A percentile compares a stretch with the other conserved stretches of the same genome.
phyloP scores from a whole-genome alignment of 1,140 invertebrate genomes.

The Drosophila pruinosa region DNA sequence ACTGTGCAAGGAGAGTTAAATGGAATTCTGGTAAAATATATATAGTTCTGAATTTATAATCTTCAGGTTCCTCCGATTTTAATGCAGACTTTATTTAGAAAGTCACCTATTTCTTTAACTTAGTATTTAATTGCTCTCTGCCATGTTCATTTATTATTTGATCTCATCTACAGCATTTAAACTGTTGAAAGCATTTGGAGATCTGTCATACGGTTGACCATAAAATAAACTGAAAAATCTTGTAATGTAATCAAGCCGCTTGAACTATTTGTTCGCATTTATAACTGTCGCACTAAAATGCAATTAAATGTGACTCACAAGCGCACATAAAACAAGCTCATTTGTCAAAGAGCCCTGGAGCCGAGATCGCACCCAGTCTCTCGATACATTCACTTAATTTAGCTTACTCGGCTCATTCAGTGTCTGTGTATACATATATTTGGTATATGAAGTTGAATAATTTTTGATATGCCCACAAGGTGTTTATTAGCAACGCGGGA shows the following conservation, averaged over 20 bases:
- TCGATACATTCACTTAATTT: constrained; percentile 37
- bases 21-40: too few species aligned
- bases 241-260: background rate
- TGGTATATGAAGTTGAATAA: constrained; percentile 55
- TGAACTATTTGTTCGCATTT: constrained; percentile 3
- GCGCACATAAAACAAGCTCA: constrained; percentile 24
- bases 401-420: constrained; percentile 6
- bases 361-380: background rate
- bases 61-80: too few species aligned
- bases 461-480: constrained; percentile 71
- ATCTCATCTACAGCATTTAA: background rate
- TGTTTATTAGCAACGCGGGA: constrained; percentile 75
- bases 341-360: constrained; percentile 28
- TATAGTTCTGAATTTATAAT: background rate
- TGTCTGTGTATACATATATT: background rate
- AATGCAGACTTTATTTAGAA: too few species aligned
- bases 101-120: too few species aligned
- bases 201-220: background rate
- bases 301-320: constrained; percentile 21
- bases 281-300: constrained; percentile 20
- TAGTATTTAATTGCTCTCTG: background rate
- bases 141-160: background rate
- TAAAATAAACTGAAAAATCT: background rate
- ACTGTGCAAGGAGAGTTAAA: too few species aligned
- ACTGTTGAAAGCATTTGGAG: background rate